These are phyloP conservation scores for Mimas tiliae DNA, from an alignment of 2,888 invertebrate genomes.

Conservation along the genomic window DNA sequence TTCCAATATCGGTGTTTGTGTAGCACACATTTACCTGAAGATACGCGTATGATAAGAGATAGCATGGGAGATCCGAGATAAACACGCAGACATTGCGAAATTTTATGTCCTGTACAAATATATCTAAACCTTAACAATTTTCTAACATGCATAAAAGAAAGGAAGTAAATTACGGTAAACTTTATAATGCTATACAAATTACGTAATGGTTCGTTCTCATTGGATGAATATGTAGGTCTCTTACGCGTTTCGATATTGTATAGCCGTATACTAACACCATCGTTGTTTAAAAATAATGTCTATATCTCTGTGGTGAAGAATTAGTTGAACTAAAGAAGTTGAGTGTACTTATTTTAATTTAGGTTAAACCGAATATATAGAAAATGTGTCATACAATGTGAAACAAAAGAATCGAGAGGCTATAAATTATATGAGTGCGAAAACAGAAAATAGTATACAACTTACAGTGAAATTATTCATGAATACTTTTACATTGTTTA, in stretches of 20 bases:
- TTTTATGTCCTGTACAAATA: not conserved
- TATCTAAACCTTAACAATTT: not conserved
- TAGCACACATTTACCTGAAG: constrained; percentile 33
- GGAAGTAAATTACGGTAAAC: constrained; percentile 20
- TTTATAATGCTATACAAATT: constrained; percentile 44
- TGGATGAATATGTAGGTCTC: constrained; percentile 67
- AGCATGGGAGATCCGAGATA: constrained; percentile 43
- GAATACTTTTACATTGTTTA: not conserved
- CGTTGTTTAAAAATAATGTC: constrained; percentile 33
- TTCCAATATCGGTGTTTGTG: constrained; percentile 28
- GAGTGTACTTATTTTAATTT: not conserved
- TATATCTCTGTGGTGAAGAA: not conserved
- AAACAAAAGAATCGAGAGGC: not conserved
- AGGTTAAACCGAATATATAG: not conserved
- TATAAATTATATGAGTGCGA: not conserved
- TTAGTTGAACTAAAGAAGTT: constrained; percentile 2
- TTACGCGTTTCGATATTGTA: constrained; percentile 64
- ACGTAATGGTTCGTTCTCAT: constrained; percentile 56
- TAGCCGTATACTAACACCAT: constrained; percentile 40
- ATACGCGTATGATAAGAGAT: constrained; percentile 43
- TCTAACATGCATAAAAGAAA: constrained; percentile 7
- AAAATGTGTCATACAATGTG: not conserved
- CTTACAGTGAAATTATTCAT: constrained; percentile 16
- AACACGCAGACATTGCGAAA: constrained; percentile 33
- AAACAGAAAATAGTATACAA: constrained; percentile 9